Base-by-base conservation (phyloP, 2,113 vertebrate genomes). In the Marmota flaviventris region DNA sequence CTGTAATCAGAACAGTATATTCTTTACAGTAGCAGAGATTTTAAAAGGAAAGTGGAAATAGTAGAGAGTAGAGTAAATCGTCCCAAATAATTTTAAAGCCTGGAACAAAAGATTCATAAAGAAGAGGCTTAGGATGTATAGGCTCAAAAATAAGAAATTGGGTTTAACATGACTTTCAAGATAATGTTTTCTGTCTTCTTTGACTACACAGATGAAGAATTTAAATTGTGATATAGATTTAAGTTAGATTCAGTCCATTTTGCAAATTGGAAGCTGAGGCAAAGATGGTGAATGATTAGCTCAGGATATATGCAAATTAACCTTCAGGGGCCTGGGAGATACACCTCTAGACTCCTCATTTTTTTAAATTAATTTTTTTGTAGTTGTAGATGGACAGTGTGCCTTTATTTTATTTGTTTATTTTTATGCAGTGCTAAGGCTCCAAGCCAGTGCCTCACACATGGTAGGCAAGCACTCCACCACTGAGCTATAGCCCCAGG, bases 1-100 rank as follows among this genome's bases (percentile, higher is more conserved):
- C 29, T 51, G 4, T 88, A 89, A 92, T 77, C 88, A 92, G 65
- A 61, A 63, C 58, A 85, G 45, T 92, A 53, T 77, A 87, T 86
- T 94, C 65, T 72, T 76, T 53, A 72, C 42, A 45, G 51, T 48
- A 65, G 84, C 48, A 63, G 89, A 63, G 63, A 56, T 78, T 85
- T 83, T 37, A 32, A 86, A 81, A 89, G 75, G 32, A 61, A 93
- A 93, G 73, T 53, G 14, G 48, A 73, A 84, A 92, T 58, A 29
- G 39, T 48, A 29, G 27, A 22, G 32, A 70, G 42, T 32, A 17
- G 27, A 63, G 14, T 24, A 88, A 89, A 72, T 20, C 5, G 53
- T 78, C 37, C 58, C 25, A n/a, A 45, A 91, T 27, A 69, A 45
- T 34, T 67, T 27, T 24, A 61, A 75, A 90, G 92, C 29, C n/a